A percentile compares a stretch with the other conserved stretches of the same genome.
These are phyloP conservation scores for Microctonus aethiopoides DNA, from an alignment of 2,888 invertebrate genomes.

Conservation along the genomic window DNA sequence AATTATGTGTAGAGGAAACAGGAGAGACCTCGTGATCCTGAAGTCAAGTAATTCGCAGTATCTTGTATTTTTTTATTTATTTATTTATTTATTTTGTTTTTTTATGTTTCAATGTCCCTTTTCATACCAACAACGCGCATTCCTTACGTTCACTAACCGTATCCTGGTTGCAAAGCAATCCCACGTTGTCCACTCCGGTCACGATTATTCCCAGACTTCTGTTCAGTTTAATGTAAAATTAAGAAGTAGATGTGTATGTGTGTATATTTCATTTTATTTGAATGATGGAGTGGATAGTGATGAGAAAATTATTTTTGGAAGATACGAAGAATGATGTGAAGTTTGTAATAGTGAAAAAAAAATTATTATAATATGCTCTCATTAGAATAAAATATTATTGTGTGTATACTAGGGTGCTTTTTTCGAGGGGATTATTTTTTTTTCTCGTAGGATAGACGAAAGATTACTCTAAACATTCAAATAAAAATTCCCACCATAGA, in stretches of 20 bases:
- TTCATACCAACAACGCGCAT: conserved; percentile 34
- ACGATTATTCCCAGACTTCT: conserved; percentile 38
- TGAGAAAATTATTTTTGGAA: too few relatives aligned
- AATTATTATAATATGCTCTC: too few relatives aligned
- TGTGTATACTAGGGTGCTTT: too few relatives aligned
- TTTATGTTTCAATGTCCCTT: conserved; percentile 6
- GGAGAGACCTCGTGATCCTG: background rate
- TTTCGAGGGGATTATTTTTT: too few relatives aligned
- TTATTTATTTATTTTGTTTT: background rate
- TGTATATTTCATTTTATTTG: too few relatives aligned
- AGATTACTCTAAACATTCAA: too few relatives aligned
- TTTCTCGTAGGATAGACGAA: too few relatives aligned
- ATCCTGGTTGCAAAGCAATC: conserved; percentile 36
- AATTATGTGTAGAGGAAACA: background rate
- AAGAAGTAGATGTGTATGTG: background rate
- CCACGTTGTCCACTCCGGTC: conserved; percentile 42
- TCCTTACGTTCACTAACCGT: conserved; percentile 39
- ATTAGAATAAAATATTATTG: background rate
- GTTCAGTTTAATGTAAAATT: background rate
- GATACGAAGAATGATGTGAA: too few relatives aligned
- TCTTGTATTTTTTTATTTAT: background rate
- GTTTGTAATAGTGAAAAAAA: too few relatives aligned
- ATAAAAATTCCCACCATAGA: too few relatives aligned
- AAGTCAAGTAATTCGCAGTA: background rate
- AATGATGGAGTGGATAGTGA: too few relatives aligned